Percentiles rank a stretch among this genome's conserved stretches.
Conservation (phyloP, 2,797 vertebrate genomes). For the Hydrocynus forskahlii region DNA sequence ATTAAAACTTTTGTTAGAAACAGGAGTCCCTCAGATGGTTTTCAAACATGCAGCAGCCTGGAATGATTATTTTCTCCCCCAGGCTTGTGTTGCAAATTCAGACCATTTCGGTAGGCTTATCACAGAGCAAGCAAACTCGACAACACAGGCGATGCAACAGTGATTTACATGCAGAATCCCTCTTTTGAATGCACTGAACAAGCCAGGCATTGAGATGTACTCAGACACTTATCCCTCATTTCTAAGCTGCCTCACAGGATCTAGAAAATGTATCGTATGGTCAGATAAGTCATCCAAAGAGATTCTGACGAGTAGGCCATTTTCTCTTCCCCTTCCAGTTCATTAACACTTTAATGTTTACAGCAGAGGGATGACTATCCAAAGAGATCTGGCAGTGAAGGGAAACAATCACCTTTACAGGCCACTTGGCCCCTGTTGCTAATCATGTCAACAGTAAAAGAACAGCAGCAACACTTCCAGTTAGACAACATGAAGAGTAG, state of each 20-base stretch:
- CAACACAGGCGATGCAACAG: constrained; percentile 5
- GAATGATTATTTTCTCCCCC: constrained; percentile 15
- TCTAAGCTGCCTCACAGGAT: background rate
- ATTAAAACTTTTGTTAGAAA: constrained; percentile 26
- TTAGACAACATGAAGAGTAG: background rate
- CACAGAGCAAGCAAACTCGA: constrained; percentile 24
- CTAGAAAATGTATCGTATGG: background rate
- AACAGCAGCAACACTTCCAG: too few relatives aligned
- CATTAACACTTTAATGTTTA: background rate
- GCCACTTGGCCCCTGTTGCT: background rate
- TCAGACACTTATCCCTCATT: background rate
- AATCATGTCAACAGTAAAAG: background rate
- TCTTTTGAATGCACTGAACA: background rate
- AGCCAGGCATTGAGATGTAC: background rate
- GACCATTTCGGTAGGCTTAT: background rate
- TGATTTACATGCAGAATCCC: constrained; percentile 24
- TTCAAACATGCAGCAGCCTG: constrained; percentile 47
- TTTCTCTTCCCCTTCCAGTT: background rate
- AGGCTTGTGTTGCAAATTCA: constrained; percentile 8
- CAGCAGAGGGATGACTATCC: background rate
- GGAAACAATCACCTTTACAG: background rate
- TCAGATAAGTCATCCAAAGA: background rate
- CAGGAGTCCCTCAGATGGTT: background rate
- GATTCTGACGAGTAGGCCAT: background rate
- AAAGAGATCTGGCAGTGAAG: background rate